Base-by-base conservation (phyloP, 1,140 invertebrate genomes). In the Diabrotica virgifera region DNA sequence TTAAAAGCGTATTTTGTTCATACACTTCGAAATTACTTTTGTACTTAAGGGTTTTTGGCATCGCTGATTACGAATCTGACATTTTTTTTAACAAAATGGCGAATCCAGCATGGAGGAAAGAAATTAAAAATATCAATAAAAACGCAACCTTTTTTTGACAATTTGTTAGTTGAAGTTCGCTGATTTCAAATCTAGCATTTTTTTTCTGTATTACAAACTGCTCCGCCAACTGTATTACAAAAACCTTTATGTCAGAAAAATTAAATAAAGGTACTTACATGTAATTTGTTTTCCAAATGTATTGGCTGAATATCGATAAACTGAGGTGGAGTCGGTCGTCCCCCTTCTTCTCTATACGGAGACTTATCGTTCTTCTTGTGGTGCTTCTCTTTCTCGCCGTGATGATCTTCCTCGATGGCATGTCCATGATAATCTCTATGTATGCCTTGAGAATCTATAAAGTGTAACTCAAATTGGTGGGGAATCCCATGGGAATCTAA, bases 381-480 rank as follows among this genome's bases (percentile, higher is more conserved):
- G 11, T 58, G 58, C 36, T 63, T 56, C n/a, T 70, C 46, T 11
- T 67, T 62, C 36, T 72, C 71, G 13, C 12, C 35, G 52, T 59
- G 53, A 5, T 58, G 35, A 24, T 61, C 36, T 53, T 70, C 70
- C 10, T 72, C 70, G n/a, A 77, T 70, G 6, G 62, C 75, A 63
- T 78, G 71, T 5, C 76, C 77, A 63, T 79, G 75, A 36, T 65
- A 75, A 55, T 79, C 77, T 50, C 77, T 72, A 56, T 74, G 62
- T 35, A 77, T 76, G 7, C 74, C 76, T 63, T 78, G 77, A 11
- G 76, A 74, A 65, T 79, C 77, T 14, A 79, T 75, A 62, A 78
- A 78, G 64, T 75, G 75, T 62, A 79, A 52, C 36, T 77, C 73
- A 62, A 74, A 77, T n/a, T 72, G 61, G 56, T 79, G 76, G 2